Conservation (phyloP, 2,888 invertebrate genomes). For the Polydrusus cervinus region DNA sequence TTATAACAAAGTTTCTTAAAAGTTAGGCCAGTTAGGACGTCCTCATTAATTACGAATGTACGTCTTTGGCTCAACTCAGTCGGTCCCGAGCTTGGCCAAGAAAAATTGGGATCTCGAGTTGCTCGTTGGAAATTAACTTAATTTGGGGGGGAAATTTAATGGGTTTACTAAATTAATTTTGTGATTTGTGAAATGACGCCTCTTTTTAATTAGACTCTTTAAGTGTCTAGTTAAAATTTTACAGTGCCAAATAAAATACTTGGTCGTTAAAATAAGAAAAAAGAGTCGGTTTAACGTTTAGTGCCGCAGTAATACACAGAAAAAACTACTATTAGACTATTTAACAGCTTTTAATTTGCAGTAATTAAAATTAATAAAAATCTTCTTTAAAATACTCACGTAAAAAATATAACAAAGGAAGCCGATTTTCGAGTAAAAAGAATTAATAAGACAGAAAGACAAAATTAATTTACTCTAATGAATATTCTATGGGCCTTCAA, state of each 20-base stretch:
- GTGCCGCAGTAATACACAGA: no score
- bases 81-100: conserved; percentile 34
- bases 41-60: conserved; percentile 48
- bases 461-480: no score
- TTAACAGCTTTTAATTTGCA: no score
- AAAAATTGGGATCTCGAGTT: conserved; percentile 47
- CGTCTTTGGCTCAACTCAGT: conserved; percentile 38
- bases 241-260: no score
- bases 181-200: conserved; percentile 33
- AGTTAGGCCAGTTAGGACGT: conserved; percentile 52
- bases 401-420: no score
- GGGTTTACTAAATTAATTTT: conserved; percentile 37
- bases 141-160: conserved; percentile 43
- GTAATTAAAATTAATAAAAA: no score
- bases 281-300: conserved; percentile 22
- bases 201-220: conserved; percentile 27
- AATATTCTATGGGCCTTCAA: no score
- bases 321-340: no score
- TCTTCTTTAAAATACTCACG: no score
- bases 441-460: no score
- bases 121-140: conserved; percentile 42
- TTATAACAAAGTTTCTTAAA: conserved; percentile 52
- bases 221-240: conserved; percentile 29
- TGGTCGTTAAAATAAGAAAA: not conserved
- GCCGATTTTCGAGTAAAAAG: no score